phyloP scores from a whole-genome alignment of 92 coral and sea anemone genomes.

The Parazoanthus darwini region DNA sequence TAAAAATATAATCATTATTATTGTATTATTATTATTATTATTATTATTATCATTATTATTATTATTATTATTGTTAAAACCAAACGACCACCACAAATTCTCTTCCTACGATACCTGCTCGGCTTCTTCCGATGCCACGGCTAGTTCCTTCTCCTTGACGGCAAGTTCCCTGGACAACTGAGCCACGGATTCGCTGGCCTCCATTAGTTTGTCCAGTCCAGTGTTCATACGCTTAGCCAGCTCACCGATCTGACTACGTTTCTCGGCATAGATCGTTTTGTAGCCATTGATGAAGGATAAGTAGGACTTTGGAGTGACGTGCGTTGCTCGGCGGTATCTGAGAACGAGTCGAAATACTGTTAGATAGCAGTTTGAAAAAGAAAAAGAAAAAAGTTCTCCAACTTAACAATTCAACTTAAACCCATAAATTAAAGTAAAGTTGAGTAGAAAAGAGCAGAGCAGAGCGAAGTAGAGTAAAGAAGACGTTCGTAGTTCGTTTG shows the following conservation, averaged over 20 bases:
- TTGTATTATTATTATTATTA: too few relatives aligned
- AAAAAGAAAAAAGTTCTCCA: too few relatives aligned
- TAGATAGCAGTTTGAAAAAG: not conserved
- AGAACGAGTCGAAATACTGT: not conserved
- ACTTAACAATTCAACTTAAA: not conserved
- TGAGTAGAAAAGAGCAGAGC: too few relatives aligned
- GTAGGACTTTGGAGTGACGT: constrained; percentile 97
- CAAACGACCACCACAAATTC: not conserved
- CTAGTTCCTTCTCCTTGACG: constrained; percentile 94
- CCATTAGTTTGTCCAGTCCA: constrained; percentile 94
- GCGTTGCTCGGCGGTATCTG: constrained; percentile 97
- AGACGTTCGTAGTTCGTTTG: too few relatives aligned
- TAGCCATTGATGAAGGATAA: constrained; percentile 94
- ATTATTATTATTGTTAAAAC: too few relatives aligned
- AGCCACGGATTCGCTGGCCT: constrained; percentile 96
- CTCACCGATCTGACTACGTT: constrained; percentile 84
- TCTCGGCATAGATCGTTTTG: constrained; percentile 83
- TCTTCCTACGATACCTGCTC: constrained; percentile 63
- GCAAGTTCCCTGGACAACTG: constrained; percentile 91
- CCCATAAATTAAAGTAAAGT: not conserved
- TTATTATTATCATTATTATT: too few relatives aligned
- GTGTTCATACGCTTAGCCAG: constrained; percentile 93
- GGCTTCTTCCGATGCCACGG: constrained; percentile 94
- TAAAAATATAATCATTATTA: too few relatives aligned
- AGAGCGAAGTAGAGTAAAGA: too few relatives aligned